Percentiles rank a stretch among this genome's conserved stretches.
Conservation (phyloP, 2,888 invertebrate genomes). For the Calameuta idolon region DNA sequence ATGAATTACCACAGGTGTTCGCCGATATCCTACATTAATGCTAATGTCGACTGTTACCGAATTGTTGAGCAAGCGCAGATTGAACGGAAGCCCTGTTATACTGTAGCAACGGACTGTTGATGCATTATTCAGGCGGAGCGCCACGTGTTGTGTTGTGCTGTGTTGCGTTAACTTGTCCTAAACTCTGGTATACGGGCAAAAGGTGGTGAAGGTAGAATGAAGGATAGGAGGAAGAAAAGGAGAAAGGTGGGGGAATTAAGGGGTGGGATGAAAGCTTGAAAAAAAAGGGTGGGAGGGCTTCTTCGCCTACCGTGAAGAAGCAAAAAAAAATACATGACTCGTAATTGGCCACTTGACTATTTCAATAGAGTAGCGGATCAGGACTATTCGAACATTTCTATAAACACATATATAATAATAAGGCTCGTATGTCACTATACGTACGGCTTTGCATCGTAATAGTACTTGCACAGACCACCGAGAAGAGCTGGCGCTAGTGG, state of each 20-base stretch:
- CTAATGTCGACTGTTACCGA: conserved; percentile 58
- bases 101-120: conserved; percentile 54
- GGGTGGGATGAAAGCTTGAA: not conserved
- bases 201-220: conserved; percentile 13
- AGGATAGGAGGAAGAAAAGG: not conserved
- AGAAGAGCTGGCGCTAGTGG: not conserved
- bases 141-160: conserved; percentile 48
- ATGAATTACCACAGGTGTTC: conserved; percentile 58
- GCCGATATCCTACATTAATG: conserved; percentile 58
- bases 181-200: conserved; percentile 45
- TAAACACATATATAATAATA: conserved; percentile 26
- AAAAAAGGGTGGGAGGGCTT: not conserved
- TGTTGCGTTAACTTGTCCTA: conserved; percentile 61
- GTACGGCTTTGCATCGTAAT: not conserved
- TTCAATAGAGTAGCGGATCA: conserved; percentile 7
- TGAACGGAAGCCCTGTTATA: conserved; percentile 51
- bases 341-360: conserved; percentile 43
- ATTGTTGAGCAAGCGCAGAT: conserved; percentile 60
- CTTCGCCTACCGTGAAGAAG: not conserved
- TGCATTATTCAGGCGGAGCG: conserved; percentile 65
- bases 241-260: not conserved
- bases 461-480: not conserved
- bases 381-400: conserved; percentile 15
- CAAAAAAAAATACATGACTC: conserved; percentile 17
- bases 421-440: not conserved